These are phyloP conservation scores for Mormyrops attenuatus DNA, from an alignment of 2,797 vertebrate genomes.

Conservation along the genomic window DNA sequence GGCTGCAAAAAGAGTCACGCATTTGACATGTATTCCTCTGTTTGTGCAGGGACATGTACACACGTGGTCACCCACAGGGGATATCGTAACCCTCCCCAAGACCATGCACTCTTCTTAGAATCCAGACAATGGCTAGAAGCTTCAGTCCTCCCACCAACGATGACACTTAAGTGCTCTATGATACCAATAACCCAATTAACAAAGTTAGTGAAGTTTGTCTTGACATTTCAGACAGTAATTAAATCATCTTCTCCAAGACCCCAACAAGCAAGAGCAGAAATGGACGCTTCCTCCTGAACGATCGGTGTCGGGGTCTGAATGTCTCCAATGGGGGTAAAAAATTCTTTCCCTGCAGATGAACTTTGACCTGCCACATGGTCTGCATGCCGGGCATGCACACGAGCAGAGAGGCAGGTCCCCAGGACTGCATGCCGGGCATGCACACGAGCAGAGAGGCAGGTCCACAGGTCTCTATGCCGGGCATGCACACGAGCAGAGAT, in stretches of 20 bases:
- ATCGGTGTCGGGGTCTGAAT: not conserved
- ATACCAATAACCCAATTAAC: not conserved
- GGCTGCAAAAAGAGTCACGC: not conserved
- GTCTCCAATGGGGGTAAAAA: not conserved
- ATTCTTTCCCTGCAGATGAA: not conserved
- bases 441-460: too few relatives aligned
- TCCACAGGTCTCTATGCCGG: not conserved
- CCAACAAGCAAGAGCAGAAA: not conserved
- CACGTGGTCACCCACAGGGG: not conserved
- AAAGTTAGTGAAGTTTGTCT: not conserved
- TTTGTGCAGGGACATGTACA: not conserved
- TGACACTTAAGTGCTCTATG: not conserved
- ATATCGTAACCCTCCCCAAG: not conserved
- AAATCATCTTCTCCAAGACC: not conserved
- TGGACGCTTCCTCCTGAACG: not conserved
- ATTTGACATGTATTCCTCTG: not conserved
- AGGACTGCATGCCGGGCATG: too few relatives aligned
- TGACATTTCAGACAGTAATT: not conserved
- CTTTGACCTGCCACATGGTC: not conserved
- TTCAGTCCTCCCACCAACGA: not conserved
- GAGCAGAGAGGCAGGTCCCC: too few relatives aligned
- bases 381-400: not conserved
- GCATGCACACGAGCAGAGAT: not conserved
- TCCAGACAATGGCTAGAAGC: not conserved
- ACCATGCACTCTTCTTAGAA: not conserved